These are phyloP conservation scores for Enchytraeus crypticus DNA, from an alignment of 2,888 invertebrate genomes.

Conservation along the genomic window DNA sequence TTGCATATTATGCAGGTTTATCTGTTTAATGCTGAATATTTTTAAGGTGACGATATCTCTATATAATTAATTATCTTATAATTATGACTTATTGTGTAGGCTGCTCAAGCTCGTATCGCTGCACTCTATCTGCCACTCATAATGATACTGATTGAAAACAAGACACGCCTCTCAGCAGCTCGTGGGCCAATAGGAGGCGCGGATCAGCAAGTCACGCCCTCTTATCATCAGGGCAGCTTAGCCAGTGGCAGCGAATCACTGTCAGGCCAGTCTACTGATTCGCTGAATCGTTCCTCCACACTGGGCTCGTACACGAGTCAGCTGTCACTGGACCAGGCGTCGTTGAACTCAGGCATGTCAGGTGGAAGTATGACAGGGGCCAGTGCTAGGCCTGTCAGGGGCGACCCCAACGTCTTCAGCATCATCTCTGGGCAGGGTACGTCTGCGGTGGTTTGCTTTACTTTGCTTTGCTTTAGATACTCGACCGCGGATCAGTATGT, in stretches of 20 bases:
- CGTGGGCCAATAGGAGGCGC: no score
- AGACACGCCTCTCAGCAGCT: conserved; percentile 1
- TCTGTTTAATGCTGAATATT: no score
- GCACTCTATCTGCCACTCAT: conserved; percentile 80
- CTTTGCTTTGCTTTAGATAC: no score
- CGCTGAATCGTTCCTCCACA: not conserved
- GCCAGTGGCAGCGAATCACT: not conserved
- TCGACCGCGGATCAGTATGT: no score
- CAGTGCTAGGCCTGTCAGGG: conserved; percentile 4
- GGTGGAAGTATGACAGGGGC: conserved; percentile 22
- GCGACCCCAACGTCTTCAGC: conserved; percentile 34
- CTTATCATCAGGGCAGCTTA: no score
- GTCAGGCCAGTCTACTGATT: not conserved
- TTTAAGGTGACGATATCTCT: no score
- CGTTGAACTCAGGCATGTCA: conserved; percentile 35
- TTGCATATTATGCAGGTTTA: no score
- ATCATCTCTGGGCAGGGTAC: conserved; percentile 33
- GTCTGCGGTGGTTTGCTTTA: no score
- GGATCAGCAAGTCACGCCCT: no score
- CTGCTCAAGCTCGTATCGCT: conserved; percentile 58
- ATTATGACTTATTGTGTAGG: no score
- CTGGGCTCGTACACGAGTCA: conserved; percentile 10
- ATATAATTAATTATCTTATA: no score
- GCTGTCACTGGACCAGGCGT: conserved; percentile 18
- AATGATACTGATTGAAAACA: conserved; percentile 69